Percentiles rank a stretch among this genome's conserved stretches.
phyloP scores from a whole-genome alignment of 2,888 invertebrate genomes.

The Noctua pronuba region DNA sequence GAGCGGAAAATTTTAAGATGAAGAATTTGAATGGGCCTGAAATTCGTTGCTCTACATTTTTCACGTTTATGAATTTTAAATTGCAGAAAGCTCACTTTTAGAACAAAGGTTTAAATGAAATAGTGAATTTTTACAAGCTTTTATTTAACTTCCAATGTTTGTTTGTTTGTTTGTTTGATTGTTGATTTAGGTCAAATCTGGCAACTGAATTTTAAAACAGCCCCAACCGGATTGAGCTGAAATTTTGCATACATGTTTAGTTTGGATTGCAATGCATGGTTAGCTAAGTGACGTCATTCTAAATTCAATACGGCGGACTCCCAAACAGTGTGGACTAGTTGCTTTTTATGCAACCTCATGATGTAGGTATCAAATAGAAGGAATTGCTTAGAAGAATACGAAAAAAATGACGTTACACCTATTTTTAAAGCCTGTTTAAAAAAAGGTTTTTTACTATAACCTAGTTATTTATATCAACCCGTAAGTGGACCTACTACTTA shows the following conservation, averaged over 20 bases:
- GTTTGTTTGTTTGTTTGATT: neutral
- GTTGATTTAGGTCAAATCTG: neutral
- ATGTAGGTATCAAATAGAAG: neutral
- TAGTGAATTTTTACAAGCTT: neutral
- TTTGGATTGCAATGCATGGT: neutral
- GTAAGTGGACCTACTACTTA: neutral
- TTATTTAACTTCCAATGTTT: neutral
- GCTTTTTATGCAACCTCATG: neutral
- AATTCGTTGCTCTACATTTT: conserved; percentile 2
- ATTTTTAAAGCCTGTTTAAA: neutral
- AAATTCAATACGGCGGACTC: neutral
- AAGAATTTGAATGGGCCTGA: conserved; percentile 6
- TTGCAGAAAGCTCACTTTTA: neutral
- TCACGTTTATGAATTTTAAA: conserved; percentile 18
- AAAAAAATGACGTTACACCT: neutral
- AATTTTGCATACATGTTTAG: neutral
- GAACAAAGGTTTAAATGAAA: neutral
- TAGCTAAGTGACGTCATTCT: neutral
- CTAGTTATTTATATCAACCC: neutral
- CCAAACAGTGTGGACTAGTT: neutral
- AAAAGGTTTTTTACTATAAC: neutral
- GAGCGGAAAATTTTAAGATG: conserved; percentile 19
- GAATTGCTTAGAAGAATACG: neutral
- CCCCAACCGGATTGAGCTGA: neutral
- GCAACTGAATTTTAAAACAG: neutral